Evolutionary conservation across 2,888 invertebrate genomes (phyloP).

Genomic region (Gibbula magus): DNA sequence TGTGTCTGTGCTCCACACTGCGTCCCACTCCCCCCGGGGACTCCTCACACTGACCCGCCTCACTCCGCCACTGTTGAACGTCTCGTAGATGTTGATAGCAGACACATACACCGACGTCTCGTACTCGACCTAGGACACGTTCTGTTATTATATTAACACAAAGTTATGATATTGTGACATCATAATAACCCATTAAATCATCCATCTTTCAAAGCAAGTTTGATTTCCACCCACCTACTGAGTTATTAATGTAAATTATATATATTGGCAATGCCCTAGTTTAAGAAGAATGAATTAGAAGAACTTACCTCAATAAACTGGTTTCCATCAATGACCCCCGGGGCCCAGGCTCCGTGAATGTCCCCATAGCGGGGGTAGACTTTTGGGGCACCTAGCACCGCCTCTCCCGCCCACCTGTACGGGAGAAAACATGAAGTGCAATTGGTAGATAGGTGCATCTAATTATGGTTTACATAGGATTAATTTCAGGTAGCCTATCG

Average conservation of each 20-base stretch:
- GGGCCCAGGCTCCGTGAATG: conserved; percentile 6
- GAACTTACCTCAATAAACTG: conserved; percentile 15
- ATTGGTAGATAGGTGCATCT: too few species aligned
- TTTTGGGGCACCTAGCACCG: neutral
- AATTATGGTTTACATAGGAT: too few species aligned
- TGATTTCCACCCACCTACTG: too few species aligned
- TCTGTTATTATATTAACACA: neutral
- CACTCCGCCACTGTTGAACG: neutral
- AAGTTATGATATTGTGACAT: too few species aligned
- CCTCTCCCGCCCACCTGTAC: neutral
- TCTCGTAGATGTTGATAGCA: conserved; percentile 23
- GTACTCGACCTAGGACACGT: neutral
- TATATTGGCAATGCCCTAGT: too few species aligned
- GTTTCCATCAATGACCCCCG: neutral
- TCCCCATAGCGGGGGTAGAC: conserved; percentile 19
- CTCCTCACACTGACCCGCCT: neutral
- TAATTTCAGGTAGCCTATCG: too few species aligned
- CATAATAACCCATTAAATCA: too few species aligned
- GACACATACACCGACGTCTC: neutral
- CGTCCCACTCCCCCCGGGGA: conserved; percentile 4
- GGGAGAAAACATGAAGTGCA: neutral
- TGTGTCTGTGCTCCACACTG: neutral
- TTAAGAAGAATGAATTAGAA: too few species aligned
- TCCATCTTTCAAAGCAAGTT: too few species aligned
- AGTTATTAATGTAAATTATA: too few species aligned